These are phyloP conservation scores for Kryptolebias ocellatus DNA, from an alignment of 2,797 vertebrate species.

Conservation along the genomic window DNA sequence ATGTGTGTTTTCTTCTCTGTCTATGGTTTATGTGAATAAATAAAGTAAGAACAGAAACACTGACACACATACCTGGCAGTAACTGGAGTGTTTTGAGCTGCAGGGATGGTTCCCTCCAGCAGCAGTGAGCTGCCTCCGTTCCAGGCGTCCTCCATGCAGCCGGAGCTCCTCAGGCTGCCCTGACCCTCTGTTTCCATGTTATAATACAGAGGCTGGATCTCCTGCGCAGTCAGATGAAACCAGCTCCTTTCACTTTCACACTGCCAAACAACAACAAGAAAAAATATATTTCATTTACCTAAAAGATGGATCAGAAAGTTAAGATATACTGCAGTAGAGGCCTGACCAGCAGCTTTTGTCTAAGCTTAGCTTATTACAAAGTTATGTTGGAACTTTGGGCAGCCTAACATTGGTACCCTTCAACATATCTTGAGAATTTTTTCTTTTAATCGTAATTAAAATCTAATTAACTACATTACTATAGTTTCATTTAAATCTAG, in stretches of 20 bases:
- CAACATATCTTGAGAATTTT: too few relatives aligned
- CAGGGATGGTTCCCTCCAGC: constrained; percentile 84
- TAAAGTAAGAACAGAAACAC: neutral
- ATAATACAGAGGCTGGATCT: constrained; percentile 87
- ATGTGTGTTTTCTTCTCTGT: neutral
- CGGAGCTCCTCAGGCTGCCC: constrained; percentile 80
- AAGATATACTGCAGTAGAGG: too few relatives aligned
- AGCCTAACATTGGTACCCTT: too few relatives aligned
- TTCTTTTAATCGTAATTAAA: too few relatives aligned
- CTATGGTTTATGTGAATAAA: neutral
- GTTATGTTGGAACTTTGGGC: too few relatives aligned
- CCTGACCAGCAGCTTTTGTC: too few relatives aligned
- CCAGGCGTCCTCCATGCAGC: constrained; percentile 89
- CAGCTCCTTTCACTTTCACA: constrained; percentile 81
- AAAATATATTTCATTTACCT: neutral
- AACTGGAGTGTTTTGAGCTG: constrained; percentile 52
- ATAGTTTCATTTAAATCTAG: too few relatives aligned
- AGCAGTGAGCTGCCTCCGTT: constrained; percentile 88
- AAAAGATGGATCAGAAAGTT: too few relatives aligned
- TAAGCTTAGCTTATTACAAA: too few relatives aligned
- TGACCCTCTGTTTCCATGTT: constrained; percentile 29
- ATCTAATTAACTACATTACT: too few relatives aligned
- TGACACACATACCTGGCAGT: constrained; percentile 80
- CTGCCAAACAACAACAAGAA: constrained; percentile 63
- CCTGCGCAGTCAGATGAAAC: constrained; percentile 89